phyloP scores from a whole-genome alignment of 2,888 invertebrate genomes.

The Melanostoma mellinum region DNA sequence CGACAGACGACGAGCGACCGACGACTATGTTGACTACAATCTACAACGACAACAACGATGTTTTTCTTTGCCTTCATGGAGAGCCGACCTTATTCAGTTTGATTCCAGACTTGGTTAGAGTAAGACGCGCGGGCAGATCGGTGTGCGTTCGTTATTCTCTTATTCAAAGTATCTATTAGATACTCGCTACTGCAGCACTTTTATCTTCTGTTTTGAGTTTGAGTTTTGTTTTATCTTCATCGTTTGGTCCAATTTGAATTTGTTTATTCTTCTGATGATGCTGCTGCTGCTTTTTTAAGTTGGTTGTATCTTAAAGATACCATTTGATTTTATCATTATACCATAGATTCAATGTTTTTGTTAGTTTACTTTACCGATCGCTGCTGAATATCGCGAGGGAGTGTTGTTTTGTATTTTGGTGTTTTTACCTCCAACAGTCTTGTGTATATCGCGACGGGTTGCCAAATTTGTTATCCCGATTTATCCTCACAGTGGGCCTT shows the following conservation, averaged over 20 bases:
- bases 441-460: slow-evolving; percentile 47
- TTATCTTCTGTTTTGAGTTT: slow-evolving; percentile 16
- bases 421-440: neutral
- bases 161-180: slow-evolving; percentile 50
- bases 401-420: slow-evolving; percentile 28
- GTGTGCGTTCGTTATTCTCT: slow-evolving; percentile 35
- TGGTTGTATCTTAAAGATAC: slow-evolving; percentile 46
- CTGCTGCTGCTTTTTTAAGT: neutral
- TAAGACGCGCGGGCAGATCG: slow-evolving; percentile 59
- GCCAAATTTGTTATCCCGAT: slow-evolving; percentile 32
- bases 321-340: slow-evolving; percentile 35
- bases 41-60: slow-evolving; percentile 21
- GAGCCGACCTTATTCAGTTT: slow-evolving; percentile 70
- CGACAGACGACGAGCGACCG: slow-evolving; percentile 16
- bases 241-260: slow-evolving; percentile 30
- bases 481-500: slow-evolving; percentile 21
- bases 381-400: neutral
- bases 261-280: slow-evolving; percentile 18
- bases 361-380: slow-evolving; percentile 32
- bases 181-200: slow-evolving; percentile 59
- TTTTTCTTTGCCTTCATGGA: slow-evolving; percentile 57
- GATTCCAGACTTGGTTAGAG: slow-evolving; percentile 72
- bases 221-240: slow-evolving; percentile 20
- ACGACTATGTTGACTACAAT: too few species aligned
- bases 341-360: slow-evolving; percentile 22